Percentiles rank a stretch among this genome's conserved stretches.
Evolutionary conservation across 2,797 vertebrate genomes (phyloP).

Genomic region (Megalops cyprinoides): DNA sequence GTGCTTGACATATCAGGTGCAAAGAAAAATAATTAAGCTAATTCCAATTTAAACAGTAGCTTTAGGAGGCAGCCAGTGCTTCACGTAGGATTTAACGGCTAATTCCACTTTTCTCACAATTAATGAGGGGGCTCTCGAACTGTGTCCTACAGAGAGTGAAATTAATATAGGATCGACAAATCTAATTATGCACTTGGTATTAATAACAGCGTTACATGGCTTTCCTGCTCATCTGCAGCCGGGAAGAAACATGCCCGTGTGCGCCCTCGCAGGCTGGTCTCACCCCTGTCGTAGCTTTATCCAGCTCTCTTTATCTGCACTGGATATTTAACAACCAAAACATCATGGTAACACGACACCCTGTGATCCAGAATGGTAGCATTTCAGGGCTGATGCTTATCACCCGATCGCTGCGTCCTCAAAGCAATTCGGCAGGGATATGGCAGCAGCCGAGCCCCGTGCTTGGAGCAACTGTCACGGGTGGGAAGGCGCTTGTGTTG

Average conservation of each 20-base stretch:
- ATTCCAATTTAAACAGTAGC: slow-evolving; percentile 83
- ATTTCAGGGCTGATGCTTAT: too few relatives aligned
- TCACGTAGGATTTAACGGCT: slow-evolving; percentile 80
- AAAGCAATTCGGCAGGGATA: too few relatives aligned
- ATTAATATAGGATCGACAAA: slow-evolving; percentile 81
- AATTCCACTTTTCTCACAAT: slow-evolving; percentile 84
- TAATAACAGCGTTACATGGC: slow-evolving; percentile 65
- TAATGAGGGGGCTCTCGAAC: slow-evolving; percentile 82
- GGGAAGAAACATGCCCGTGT: slow-evolving; percentile 53
- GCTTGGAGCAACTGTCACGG: too few relatives aligned
- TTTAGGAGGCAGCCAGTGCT: slow-evolving; percentile 76
- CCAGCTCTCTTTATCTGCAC: slow-evolving; percentile 48
- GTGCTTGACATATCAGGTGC: slow-evolving; percentile 81
- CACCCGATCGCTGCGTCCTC: too few relatives aligned
- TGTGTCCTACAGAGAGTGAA: slow-evolving; percentile 81
- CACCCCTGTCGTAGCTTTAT: slow-evolving; percentile 42
- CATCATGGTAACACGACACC: slow-evolving; percentile 40
- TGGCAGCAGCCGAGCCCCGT: too few relatives aligned
- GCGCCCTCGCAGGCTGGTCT: not conserved
- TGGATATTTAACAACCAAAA: slow-evolving; percentile 52
- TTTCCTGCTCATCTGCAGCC: slow-evolving; percentile 51
- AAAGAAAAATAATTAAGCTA: slow-evolving; percentile 83
- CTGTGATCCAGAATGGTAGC: slow-evolving; percentile 11
- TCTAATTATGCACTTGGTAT: slow-evolving; percentile 83
- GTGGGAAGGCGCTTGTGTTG: slow-evolving; percentile 45